Evolutionary conservation across 1,140 invertebrate genomes (phyloP).

Genomic region (Leptopilina boulardi): DNA sequence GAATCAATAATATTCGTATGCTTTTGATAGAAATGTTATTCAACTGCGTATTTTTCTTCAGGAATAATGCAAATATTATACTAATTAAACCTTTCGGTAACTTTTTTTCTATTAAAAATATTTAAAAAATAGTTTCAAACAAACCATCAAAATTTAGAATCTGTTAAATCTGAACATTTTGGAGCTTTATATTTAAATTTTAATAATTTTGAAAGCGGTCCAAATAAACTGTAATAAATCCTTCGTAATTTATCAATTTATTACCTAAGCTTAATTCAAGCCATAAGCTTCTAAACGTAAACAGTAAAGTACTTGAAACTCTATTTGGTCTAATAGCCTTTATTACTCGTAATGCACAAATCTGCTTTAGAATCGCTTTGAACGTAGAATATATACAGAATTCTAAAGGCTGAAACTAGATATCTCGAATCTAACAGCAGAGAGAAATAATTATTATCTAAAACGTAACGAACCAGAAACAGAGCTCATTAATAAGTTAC

Average conservation of each 20-base stretch:
- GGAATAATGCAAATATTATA: too few relatives aligned
- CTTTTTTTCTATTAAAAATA: too few relatives aligned
- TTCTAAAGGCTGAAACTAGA: conserved; percentile 2
- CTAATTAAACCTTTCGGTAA: too few relatives aligned
- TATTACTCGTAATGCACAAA: background rate
- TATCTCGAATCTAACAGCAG: background rate
- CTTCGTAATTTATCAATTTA: background rate
- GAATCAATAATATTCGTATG: too few relatives aligned
- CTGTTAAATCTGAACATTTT: too few relatives aligned
- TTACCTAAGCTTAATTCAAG: background rate
- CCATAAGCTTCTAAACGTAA: background rate
- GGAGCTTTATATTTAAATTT: too few relatives aligned
- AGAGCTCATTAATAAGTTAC: background rate
- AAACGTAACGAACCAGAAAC: background rate
- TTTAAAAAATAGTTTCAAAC: too few relatives aligned
- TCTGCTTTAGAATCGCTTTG: background rate
- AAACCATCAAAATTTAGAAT: too few relatives aligned
- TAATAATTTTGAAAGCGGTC: too few relatives aligned
- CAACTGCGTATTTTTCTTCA: too few relatives aligned
- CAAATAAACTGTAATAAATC: too few relatives aligned
- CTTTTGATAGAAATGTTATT: too few relatives aligned
- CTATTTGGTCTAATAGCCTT: conserved; percentile 14
- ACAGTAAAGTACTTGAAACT: background rate
- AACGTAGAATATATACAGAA: background rate
- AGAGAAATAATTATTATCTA: background rate